phyloP scores from a whole-genome alignment of 2,797 vertebrate genomes.

The Echiichthys vipera region DNA sequence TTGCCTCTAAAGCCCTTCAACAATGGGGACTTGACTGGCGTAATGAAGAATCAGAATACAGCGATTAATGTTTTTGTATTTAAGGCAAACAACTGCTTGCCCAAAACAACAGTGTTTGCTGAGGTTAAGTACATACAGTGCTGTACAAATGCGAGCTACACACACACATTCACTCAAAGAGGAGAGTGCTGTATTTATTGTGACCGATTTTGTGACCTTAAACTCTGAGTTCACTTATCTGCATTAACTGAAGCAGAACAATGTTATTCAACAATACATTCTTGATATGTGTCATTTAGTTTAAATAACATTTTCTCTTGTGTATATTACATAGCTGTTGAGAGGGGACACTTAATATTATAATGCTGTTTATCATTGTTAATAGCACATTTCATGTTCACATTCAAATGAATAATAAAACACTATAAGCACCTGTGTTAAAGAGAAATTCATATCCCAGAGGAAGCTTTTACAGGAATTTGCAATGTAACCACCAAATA shows the following conservation, averaged over 20 bases:
- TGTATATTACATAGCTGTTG: neutral
- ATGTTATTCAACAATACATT: neutral
- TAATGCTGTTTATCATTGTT: neutral
- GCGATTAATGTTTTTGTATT: constrained; percentile 53
- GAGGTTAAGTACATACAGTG: constrained; percentile 39
- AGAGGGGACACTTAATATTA: neutral
- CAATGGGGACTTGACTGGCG: constrained; percentile 49
- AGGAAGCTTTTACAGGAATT: neutral
- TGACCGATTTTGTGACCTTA: constrained; percentile 11
- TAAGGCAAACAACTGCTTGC: constrained; percentile 44
- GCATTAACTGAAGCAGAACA: constrained; percentile 10
- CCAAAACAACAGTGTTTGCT: constrained; percentile 58
- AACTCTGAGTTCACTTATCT: neutral
- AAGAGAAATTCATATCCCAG: neutral
- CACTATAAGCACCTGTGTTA: neutral
- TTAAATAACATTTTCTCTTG: neutral
- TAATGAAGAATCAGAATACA: constrained; percentile 52
- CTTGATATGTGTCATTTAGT: neutral
- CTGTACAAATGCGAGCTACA: constrained; percentile 20
- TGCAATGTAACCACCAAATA: neutral
- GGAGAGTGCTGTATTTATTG: constrained; percentile 23
- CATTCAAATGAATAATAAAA: constrained; percentile 10
- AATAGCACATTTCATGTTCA: neutral
- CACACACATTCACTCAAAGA: neutral
- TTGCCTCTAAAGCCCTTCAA: constrained; percentile 52